Evolutionary conservation across 2,113 vertebrate genomes (phyloP).

Genomic region (Calidris pygmaea): DNA sequence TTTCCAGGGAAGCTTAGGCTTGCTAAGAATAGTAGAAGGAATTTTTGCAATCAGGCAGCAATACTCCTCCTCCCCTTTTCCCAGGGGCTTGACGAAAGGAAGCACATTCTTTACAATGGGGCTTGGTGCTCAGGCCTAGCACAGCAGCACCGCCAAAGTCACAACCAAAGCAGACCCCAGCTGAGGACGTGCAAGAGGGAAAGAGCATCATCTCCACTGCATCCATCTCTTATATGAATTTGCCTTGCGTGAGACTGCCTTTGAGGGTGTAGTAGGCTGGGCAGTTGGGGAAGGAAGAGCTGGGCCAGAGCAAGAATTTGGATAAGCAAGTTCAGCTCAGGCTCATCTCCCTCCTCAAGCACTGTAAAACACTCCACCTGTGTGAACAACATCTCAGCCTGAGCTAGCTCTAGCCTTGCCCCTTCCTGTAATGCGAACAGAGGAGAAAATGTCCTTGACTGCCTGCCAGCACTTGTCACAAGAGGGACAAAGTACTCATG

Average conservation of each 20-base stretch:
- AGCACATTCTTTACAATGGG: fast-evolving
- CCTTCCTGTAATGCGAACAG: neutral
- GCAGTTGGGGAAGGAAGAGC: fast-evolving
- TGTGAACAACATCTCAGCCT: neutral
- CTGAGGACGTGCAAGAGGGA: neutral
- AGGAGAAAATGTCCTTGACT: neutral
- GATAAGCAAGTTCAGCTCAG: neutral
- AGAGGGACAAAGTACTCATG: neutral
- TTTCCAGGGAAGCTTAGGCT: neutral
- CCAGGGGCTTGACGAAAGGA: fast-evolving
- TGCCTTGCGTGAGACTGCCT: neutral
- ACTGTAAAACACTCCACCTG: neutral
- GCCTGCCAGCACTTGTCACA: neutral
- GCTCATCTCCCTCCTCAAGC: neutral
- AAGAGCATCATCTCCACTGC: neutral
- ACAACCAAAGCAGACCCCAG: neutral
- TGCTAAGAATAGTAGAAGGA: neutral
- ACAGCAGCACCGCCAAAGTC: neutral
- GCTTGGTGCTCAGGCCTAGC: neutral
- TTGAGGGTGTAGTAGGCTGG: neutral
- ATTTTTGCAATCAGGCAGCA: neutral
- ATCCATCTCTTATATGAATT: neutral
- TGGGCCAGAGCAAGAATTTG: neutral
- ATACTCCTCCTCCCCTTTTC: neutral
- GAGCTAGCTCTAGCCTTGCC: neutral